Evolutionary conservation across 2,797 vertebrate species (phyloP).

Genomic region (Enteromius thamalakanensis): DNA sequence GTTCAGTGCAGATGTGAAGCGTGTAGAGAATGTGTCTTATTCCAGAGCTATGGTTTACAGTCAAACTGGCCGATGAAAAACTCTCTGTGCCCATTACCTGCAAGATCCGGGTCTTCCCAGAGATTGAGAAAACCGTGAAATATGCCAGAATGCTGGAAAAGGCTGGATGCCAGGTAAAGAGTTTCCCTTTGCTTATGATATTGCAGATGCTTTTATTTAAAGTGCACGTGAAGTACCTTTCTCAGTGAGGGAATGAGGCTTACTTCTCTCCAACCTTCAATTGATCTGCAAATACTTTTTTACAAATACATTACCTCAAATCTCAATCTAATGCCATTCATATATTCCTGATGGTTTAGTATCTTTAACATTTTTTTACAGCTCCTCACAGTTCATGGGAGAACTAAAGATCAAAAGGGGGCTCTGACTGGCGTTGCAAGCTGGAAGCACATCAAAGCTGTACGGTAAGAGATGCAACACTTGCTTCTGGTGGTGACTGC

Average conservation of each 20-base stretch:
- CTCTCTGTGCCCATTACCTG: conserved; percentile 95
- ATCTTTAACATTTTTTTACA: conserved; percentile 63
- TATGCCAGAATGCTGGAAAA: conserved; percentile 96
- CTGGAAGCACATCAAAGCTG: conserved; percentile 95
- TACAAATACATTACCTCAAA: neutral
- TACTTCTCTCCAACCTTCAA: neutral
- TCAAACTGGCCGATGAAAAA: conserved; percentile 89
- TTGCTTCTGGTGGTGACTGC: neutral
- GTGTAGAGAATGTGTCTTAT: neutral
- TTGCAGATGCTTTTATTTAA: neutral
- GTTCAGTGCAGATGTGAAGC: neutral
- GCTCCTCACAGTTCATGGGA: conserved; percentile 93
- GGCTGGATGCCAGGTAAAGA: conserved; percentile 93
- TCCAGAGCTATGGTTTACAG: conserved; percentile 68
- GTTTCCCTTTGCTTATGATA: neutral
- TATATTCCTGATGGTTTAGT: neutral
- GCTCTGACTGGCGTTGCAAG: conserved; percentile 86
- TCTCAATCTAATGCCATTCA: neutral
- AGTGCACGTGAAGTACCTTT: neutral
- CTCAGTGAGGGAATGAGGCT: neutral
- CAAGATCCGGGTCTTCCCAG: conserved; percentile 95
- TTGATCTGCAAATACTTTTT: neutral
- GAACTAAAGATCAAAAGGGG: conserved; percentile 97
- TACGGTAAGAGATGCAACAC: conserved; percentile 76
- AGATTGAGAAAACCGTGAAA: conserved; percentile 89